phyloP scores from a whole-genome alignment of 2,113 vertebrate species.

The Callipepla californica region DNA sequence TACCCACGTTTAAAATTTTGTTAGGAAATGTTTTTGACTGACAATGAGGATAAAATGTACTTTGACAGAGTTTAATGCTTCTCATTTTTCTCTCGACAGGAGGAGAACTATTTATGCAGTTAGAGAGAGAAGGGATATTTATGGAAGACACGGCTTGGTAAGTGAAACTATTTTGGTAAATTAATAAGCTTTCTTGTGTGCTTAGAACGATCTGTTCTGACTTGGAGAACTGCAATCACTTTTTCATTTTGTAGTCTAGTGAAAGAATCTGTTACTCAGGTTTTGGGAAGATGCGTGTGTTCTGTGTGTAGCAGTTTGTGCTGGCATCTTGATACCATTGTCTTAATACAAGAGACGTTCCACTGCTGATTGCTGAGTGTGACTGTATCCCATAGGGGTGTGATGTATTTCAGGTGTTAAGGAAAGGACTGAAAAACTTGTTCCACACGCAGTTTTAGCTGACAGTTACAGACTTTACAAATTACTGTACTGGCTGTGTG shows the following conservation, averaged over 20 bases:
- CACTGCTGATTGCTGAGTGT: not conserved
- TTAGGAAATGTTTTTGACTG: slow-evolving; percentile 19
- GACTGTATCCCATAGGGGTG: not conserved
- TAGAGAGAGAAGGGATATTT: slow-evolving; percentile 98
- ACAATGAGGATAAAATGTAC: not conserved
- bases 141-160: slow-evolving; percentile 99
- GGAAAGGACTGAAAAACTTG: not conserved
- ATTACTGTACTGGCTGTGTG: not conserved
- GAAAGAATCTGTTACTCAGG: not conserved
- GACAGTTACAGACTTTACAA: too few relatives aligned
- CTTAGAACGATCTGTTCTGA: not conserved
- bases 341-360: not conserved
- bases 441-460: not conserved
- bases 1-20: not conserved
- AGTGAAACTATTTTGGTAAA: slow-evolving; percentile 70
- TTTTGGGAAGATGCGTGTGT: not conserved
- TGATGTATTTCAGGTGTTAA: not conserved
- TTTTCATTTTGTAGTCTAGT: not conserved
- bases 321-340: not conserved
- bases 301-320: not conserved
- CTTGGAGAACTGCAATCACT: not conserved
- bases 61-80: slow-evolving; percentile 6
- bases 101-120: slow-evolving; percentile 99
- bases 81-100: slow-evolving; percentile 78
- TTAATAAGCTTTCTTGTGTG: not conserved